These are phyloP conservation scores for Lepidurus packardi DNA, from an alignment of 1,140 invertebrate species.

Conservation along the genomic window DNA sequence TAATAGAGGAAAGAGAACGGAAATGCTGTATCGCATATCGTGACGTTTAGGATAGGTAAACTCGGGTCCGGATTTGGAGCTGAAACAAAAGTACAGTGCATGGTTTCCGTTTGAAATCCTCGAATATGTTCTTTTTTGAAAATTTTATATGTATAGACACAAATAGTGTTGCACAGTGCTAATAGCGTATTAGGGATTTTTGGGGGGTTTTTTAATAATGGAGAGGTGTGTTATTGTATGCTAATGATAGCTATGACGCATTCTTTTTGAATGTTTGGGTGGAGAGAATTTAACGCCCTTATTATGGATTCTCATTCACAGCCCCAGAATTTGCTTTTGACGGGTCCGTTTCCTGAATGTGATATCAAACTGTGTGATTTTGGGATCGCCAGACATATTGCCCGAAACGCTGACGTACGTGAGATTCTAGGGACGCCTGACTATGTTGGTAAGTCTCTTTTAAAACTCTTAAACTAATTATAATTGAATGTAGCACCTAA, in stretches of 20 bases:
- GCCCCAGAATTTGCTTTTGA: conserved; percentile 88
- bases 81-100: too few relatives aligned
- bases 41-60: too few relatives aligned
- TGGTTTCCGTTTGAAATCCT: too few relatives aligned
- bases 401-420: conserved; percentile 78
- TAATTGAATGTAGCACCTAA: conserved; percentile 27
- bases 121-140: too few relatives aligned
- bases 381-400: conserved; percentile 84
- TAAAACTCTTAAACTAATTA: not conserved
- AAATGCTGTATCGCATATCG: too few relatives aligned
- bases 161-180: too few relatives aligned
- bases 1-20: too few relatives aligned
- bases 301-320: conserved; percentile 46
- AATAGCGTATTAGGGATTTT: too few relatives aligned
- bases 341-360: conserved; percentile 60
- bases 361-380: conserved; percentile 91
- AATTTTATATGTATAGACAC: too few relatives aligned
- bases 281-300: conserved; percentile 28
- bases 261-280: conserved; percentile 20
- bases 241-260: not conserved
- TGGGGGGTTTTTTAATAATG: too few relatives aligned
- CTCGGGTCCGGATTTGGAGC: too few relatives aligned
- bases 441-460: conserved; percentile 70
- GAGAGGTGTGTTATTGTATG: not conserved
- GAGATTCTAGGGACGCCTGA: conserved; percentile 91